Evolutionary conservation across 2,797 vertebrate genomes (phyloP), one percentile per base, ranked within the genome.

Genomic region (Falco columbarius): DNA sequence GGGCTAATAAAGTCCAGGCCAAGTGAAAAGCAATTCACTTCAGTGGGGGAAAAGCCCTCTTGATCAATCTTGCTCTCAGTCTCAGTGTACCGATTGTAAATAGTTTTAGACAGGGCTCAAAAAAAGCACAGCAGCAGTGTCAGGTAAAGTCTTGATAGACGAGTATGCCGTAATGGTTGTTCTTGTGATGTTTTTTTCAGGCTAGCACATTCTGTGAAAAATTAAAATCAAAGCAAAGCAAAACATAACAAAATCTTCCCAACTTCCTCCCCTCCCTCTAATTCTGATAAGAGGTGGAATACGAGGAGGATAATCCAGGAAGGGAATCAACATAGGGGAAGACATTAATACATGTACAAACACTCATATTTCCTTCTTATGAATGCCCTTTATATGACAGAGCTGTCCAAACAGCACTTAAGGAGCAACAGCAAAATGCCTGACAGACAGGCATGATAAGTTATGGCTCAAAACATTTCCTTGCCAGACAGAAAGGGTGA

Each of bases 381-480:
- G 46, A 96, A 96, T 81, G 75, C 27, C 73, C 32, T 93, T 95
- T 95, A 86, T 96, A 70, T 92, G 61, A 65, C 89, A 93, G 63
- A 97, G 80, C 70, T 93, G 86, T 95, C 94, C 95, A 91, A 96
- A 97, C 81, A 93, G 71, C 91, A 95, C 83, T 95, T 96, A 93
- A 73, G 67, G 86, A 95, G 73, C 49, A 93, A 84, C 79, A 90
- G 84, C 55, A 96, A 93, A 96, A 94, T 71, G 52, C 44, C 52
- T 94, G 86, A 75, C 89, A 86, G 93, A 61, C 75, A 95, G 52
- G 77, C 47, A 22, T 44, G 68, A 77, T 77, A 95, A 93, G 75
- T 94, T 96, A 96, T 59, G 68, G 61, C 72, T 90, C 91, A 96
- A 93, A 82, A 96, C 5, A 16, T 61, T 93, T 86, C 82, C 42